Base-by-base conservation (phyloP, 2,888 invertebrate species). In the Automeris io region DNA sequence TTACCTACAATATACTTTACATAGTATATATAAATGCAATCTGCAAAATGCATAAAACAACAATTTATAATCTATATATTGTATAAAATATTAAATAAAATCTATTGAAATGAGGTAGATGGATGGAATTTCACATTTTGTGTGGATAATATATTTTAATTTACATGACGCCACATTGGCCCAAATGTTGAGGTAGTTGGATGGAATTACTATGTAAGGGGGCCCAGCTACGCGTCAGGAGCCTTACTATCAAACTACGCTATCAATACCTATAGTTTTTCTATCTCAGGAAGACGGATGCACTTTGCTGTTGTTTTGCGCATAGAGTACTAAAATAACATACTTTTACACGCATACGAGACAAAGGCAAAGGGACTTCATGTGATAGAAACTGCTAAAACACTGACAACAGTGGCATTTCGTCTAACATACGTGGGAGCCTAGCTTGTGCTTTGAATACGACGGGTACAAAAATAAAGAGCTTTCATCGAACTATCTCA, bases 51-150 rank as follows among this genome's bases (percentile, higher is more conserved):
- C 86, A 86, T 82, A 85, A 83, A 86, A 85, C 83, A 86, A 85
- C 83, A 82, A 78, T 81, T 79, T 34, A 23, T 21, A 24, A 83
- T 79, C 85, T 86, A 86, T 85, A 86, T 85, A 85, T 85, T 82
- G 85, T 86, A 86, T 86, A 86, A 86, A 86, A 86, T 85, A 86
- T 85, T 83, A 86, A 86, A 85, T 87, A 87, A 87, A 85, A 86
- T 87, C 86, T 86, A 87, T 86, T 86, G 86, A 88, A 88, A 88
- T 90, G 91, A 90, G 90, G 91, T 91, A 90, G 90, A 88, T 90
- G 91, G 90, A 90, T 90, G 90, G 91, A 91, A 90, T 90, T 83
- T 88, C 86, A 86, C 82, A 83, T 73, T 85, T 85, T 85, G 82
- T 82, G 82, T 86, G 85, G 85, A 85, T 83, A 78, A 77, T 43